phyloP scores from a whole-genome alignment of 1,140 invertebrate genomes.

The Ruditapes philippinarum region DNA sequence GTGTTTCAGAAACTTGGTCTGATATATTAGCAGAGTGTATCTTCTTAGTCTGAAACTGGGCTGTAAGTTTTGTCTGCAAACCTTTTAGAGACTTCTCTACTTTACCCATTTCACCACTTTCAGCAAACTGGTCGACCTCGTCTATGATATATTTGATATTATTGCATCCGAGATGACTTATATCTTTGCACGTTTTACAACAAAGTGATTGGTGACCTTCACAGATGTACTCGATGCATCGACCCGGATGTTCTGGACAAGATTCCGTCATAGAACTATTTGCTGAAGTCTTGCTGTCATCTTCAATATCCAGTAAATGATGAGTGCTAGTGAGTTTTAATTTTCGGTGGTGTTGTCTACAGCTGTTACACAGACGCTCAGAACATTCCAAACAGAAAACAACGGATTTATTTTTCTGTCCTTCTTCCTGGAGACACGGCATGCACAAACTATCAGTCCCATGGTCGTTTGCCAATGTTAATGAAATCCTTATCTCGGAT shows the following conservation, averaged over 20 bases:
- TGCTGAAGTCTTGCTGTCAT: not conserved
- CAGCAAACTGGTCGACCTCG: not conserved
- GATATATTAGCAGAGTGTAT: not conserved
- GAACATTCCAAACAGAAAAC: slow-evolving; percentile 51
- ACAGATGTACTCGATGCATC: slow-evolving; percentile 17
- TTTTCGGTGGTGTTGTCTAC: slow-evolving; percentile 12
- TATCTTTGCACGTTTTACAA: slow-evolving; percentile 14
- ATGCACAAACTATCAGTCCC: not conserved
- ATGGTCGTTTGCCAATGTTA: not conserved
- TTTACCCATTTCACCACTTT: not conserved
- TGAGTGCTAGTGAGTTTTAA: slow-evolving; percentile 10
- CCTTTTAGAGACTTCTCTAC: not conserved
- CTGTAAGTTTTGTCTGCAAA: not conserved
- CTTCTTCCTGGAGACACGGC: not conserved
- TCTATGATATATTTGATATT: not conserved
- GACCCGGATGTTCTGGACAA: slow-evolving; percentile 26
- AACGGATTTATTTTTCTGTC: not conserved
- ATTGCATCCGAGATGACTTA: not conserved
- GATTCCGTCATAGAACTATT: not conserved
- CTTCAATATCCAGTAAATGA: not conserved
- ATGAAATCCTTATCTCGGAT: too few relatives aligned
- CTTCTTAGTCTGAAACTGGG: not conserved
- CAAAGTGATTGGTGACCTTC: slow-evolving; percentile 17
- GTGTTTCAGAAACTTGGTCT: not conserved
- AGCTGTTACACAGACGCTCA: slow-evolving; percentile 6